Evolutionary conservation across 2,888 invertebrate species (phyloP), one percentile per base, ranked within the genome.

Genomic region (Meiosimyza decipiens): DNA sequence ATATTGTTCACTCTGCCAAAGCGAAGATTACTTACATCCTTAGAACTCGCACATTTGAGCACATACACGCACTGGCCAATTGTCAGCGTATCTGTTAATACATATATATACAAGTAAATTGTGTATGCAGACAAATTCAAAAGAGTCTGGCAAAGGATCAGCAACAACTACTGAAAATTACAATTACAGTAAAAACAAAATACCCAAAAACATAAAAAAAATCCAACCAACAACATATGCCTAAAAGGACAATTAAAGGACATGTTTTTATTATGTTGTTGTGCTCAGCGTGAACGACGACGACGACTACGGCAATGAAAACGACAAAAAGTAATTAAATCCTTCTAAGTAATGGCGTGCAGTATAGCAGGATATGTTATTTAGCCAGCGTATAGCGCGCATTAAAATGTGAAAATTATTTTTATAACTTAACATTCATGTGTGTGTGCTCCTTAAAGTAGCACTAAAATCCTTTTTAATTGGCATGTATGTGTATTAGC

Each of bases 371-470:
- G 40, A 40, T 40, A 6, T 40, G 40, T 40, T 40, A 40, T 40
- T 40, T 40, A 28, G 33, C 7, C 60, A 60, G 52, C 55, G 40
- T n/a, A 51, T 50, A 28, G 28, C 9, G 9, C n/a, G n/a, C 60
- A 69, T 69, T 62, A 69, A 69, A 69, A 50, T 69, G 62, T 69
- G 52, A 60, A 69, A 69, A 62, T 69, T 52, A 69, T 69, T 69
- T 69, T 69, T 60, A 62, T 69, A 52, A 62, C 52, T 69, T 22
- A 51, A 69, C 52, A 51, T 40, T 6, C 40, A 6, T 40, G 40
- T 40, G 40, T 51, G 60, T 51, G 33, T 9, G 2, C 12, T 40
- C 22, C 40, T 69, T 16, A 62, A 69, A 40, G 69, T 51, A 60
- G 40, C 28, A 18, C 18, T 59, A 60, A 51, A 16, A 62, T 60